Percentiles rank a stretch among this genome's conserved stretches.
phyloP scores from a whole-genome alignment of 2,888 invertebrate genomes.

The Napeogenes inachia region DNA sequence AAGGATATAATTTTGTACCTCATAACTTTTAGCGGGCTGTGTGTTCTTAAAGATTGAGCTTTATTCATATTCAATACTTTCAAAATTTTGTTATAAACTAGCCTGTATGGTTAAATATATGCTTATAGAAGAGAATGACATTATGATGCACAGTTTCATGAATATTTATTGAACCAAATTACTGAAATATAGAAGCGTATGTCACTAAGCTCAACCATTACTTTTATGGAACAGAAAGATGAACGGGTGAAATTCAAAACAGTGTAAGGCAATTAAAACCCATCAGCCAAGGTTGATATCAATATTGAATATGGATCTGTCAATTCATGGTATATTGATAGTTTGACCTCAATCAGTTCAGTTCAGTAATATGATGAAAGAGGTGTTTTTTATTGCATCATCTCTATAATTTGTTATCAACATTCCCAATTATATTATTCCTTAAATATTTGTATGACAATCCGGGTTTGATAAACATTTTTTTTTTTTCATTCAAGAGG shows the following conservation, averaged over 20 bases:
- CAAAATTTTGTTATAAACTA: not conserved
- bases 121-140: not conserved
- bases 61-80: not conserved
- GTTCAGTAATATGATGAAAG: conserved; percentile 50
- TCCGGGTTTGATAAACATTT: too few species aligned
- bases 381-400: conserved; percentile 67
- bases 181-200: not conserved
- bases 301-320: conserved; percentile 19
- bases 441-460: too few species aligned
- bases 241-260: not conserved
- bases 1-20: not conserved
- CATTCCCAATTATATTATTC: too few species aligned
- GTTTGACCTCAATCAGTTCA: conserved; percentile 13
- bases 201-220: not conserved
- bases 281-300: conserved; percentile 6
- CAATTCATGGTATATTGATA: conserved; percentile 27
- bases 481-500: too few species aligned
- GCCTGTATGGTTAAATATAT: too few species aligned
- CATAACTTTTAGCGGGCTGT: not conserved
- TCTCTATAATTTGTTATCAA: conserved; percentile 10
- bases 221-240: not conserved
- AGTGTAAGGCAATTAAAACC: not conserved
- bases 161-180: not conserved
- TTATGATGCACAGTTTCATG: not conserved
- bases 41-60: not conserved